Percentiles rank a stretch among this genome's conserved stretches.
These are phyloP conservation scores for Apodemia mormo DNA, from an alignment of 2,888 invertebrate genomes.

Conservation along the genomic window DNA sequence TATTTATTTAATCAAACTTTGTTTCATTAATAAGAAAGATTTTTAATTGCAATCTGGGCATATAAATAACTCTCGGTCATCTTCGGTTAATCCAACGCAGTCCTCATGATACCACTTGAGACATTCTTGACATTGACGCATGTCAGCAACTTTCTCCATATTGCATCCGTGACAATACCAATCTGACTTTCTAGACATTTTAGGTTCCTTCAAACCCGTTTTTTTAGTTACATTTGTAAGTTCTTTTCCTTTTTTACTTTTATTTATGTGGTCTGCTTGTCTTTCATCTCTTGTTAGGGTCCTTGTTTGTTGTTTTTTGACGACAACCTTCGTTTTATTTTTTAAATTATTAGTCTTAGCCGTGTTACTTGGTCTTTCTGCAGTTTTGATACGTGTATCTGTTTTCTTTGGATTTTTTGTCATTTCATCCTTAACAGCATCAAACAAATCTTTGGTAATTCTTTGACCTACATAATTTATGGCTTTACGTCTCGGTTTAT, in stretches of 20 bases:
- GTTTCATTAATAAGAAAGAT: too few species aligned
- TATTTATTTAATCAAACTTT: too few species aligned
- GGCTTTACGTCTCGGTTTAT: conserved; percentile 16
- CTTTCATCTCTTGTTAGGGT: not conserved
- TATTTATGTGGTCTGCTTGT: not conserved
- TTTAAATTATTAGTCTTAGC: not conserved
- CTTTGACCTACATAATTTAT: conserved; percentile 16
- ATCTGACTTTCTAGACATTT: not conserved
- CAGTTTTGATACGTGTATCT: conserved; percentile 8
- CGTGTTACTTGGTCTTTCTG: too few species aligned
- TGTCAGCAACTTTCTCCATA: conserved; percentile 20
- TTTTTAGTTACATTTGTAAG: not conserved
- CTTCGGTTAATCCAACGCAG: conserved; percentile 25
- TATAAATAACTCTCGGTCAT: conserved; percentile 25
- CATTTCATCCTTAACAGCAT: conserved; percentile 2
- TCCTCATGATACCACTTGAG: conserved; percentile 27
- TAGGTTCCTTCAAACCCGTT: not conserved
- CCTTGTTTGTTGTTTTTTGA: conserved; percentile 9
- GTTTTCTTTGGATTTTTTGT: conserved; percentile 5
- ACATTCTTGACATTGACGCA: conserved; percentile 22
- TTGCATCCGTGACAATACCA: conserved; percentile 25
- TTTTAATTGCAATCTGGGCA: conserved; percentile 11
- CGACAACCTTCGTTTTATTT: not conserved
- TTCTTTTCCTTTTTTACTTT: conserved; percentile 1
- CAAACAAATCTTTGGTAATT: conserved; percentile 18